These are phyloP conservation scores for Papilio glaucus DNA, from an alignment of 1,140 invertebrate genomes.

Conservation along the genomic window DNA sequence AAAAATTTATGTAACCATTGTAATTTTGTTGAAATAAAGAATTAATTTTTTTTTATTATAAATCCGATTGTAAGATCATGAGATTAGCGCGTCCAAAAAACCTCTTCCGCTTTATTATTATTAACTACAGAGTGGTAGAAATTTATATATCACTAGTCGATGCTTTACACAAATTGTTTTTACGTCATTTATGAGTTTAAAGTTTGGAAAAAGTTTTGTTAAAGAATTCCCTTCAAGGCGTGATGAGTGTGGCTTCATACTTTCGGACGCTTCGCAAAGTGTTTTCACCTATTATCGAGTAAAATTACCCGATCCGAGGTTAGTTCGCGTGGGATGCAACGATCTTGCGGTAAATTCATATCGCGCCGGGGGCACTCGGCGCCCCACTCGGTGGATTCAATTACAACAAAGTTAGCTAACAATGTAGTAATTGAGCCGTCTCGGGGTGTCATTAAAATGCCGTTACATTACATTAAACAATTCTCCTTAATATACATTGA, in stretches of 20 bases:
- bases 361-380: neutral
- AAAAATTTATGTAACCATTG: too few species aligned
- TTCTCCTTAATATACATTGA: too few species aligned
- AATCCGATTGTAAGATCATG: too few species aligned
- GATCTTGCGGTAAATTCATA: neutral
- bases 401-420: constrained; percentile 22
- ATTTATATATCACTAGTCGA: neutral
- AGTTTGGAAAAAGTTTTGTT: neutral
- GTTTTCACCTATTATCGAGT: neutral
- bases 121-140: too few species aligned
- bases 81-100: too few species aligned
- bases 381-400: neutral
- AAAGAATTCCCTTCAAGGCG: neutral
- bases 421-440: neutral
- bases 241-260: neutral
- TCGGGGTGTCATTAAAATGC: neutral
- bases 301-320: neutral
- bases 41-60: too few species aligned
- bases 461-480: too few species aligned
- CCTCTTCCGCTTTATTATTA: too few species aligned
- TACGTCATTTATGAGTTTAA: neutral
- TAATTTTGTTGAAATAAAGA: too few species aligned
- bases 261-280: neutral
- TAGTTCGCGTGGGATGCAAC: neutral
- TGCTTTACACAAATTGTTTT: neutral